Evolutionary conservation across 2,113 vertebrate species (phyloP), one percentile per base, ranked within the genome.

Genomic region (Blennius ocellaris): DNA sequence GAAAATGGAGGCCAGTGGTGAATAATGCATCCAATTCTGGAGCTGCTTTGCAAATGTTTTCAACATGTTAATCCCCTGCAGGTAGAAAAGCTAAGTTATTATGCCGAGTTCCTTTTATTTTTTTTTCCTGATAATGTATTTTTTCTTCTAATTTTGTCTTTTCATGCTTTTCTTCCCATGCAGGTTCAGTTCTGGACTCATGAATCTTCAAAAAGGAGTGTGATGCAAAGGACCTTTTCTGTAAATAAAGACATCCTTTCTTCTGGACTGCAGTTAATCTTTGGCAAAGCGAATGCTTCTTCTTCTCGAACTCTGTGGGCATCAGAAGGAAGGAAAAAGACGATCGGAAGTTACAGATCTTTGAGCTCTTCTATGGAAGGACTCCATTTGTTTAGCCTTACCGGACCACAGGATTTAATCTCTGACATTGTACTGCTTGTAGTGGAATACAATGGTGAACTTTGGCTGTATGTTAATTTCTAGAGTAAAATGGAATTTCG

Each of bases 121-220:
- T 30, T 30, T 30, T 30, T 30, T 30, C 21, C 21, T 30, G 21
- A 30, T 30, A 30, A 30, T 2, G 4, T 30, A 0, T 45, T 59
- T 61, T 53, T 54, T 15, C 53, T 53, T 62, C 39, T 55, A 52
- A 8, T 49, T 64, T 15, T 66, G 40, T 77, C 51, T 75, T 67
- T 1, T 9, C 21, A 30, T 30, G 21, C 8, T 17, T 51, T 53
- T 89, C 78, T 87, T 91, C 85, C 65, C 69, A 91, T 90, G 12
- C 92, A 97, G 96, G 94, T 93, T 80, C 92, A 91, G 83, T 4
- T 65, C 49, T 9, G 56, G 50, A 30, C 40, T 17, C 37, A 37
- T 3, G 14, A 48, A 61, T 54, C 61, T 54, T 70, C 10, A 54
- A 30, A 75, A 60, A 69, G 82, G 79, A 78, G 39, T 45, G 37